These are phyloP conservation scores for Macrosoma leucophasiata DNA, from an alignment of 2,888 invertebrate genomes.

Conservation along the genomic window DNA sequence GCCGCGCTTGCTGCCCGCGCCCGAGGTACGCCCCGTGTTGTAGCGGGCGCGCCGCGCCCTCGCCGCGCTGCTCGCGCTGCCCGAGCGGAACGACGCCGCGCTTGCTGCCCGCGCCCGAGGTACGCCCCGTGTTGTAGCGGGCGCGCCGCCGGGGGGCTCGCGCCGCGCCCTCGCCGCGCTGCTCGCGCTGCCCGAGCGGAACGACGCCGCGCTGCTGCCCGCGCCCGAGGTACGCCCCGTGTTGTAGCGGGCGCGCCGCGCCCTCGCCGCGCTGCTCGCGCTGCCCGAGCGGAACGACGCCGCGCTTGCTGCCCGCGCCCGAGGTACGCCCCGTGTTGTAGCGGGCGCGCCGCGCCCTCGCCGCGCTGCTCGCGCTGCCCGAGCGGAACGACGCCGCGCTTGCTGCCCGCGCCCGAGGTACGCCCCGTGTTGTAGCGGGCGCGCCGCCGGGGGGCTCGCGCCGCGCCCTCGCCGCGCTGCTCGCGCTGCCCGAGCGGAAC, in stretches of 20 bases:
- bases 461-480: conserved; percentile 84
- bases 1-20: conserved; percentile 44
- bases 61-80: conserved; percentile 72
- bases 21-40: conserved; percentile 73
- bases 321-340: conserved; percentile 74
- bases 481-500: conserved; percentile 72
- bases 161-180: too few relatives aligned
- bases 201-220: too few relatives aligned
- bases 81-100: conserved; percentile 78
- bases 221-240: conserved; percentile 65
- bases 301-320: conserved; percentile 38
- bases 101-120: conserved; percentile 31
- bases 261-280: conserved; percentile 79
- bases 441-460: conserved; percentile 83
- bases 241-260: conserved; percentile 83
- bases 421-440: conserved; percentile 48
- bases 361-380: conserved; percentile 96
- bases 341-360: conserved; percentile 54
- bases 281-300: conserved; percentile 77
- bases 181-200: too few relatives aligned
- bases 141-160: too few relatives aligned
- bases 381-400: conserved; percentile 91
- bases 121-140: too few relatives aligned
- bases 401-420: conserved; percentile 82
- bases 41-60: conserved; percentile 85